Conservation (phyloP, 2,113 vertebrate genomes). For the Dasypus novemcinctus region DNA sequence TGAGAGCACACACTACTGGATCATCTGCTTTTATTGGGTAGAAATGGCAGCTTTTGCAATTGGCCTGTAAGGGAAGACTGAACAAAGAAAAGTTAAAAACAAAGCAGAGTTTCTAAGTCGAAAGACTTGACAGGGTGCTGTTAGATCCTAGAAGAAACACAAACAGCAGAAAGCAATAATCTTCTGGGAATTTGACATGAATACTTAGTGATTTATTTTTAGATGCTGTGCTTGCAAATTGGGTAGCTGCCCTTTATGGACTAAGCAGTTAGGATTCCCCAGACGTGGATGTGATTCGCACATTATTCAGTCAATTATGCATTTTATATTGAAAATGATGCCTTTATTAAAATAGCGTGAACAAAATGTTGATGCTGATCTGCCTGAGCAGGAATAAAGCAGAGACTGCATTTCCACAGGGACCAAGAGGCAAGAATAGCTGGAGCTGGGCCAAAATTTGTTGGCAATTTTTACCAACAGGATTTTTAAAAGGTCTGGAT, state of each 20-base stretch:
- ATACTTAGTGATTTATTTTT: not conserved
- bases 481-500: not conserved
- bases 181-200: not conserved
- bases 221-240: not conserved
- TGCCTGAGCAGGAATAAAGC: not conserved
- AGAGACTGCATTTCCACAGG: not conserved
- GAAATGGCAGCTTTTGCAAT: not conserved
- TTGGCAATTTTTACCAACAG: not conserved
- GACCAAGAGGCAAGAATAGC: not conserved
- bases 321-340: constrained; percentile 42
- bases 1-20: too few relatives aligned
- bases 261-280: not conserved
- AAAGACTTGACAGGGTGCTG: not conserved
- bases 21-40: not conserved
- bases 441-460: not conserved
- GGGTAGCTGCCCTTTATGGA: not conserved
- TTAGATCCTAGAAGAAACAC: not conserved
- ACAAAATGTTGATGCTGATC: not conserved
- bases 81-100: not conserved
- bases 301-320: not conserved
- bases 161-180: not conserved
- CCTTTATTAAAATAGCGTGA: constrained; percentile 26
- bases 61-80: not conserved
- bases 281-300: not conserved
- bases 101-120: not conserved